A percentile compares a stretch with the other conserved stretches of the same genome.
phyloP scores from a whole-genome alignment of 1,140 invertebrate species.

The Kradibia gibbosae region DNA sequence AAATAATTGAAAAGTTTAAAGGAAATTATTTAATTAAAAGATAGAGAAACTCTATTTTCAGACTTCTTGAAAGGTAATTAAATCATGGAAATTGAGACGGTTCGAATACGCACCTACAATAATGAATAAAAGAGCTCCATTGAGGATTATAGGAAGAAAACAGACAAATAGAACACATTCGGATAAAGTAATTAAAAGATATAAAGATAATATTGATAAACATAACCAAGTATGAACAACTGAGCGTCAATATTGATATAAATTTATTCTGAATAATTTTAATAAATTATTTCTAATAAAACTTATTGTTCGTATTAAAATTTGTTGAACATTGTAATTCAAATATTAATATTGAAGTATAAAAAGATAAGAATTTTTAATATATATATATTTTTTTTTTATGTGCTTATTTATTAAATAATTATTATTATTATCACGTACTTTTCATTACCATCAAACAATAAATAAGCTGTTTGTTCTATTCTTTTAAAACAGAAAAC shows the following conservation, averaged over 20 bases:
- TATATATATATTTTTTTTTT: too few relatives aligned
- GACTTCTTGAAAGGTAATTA: background rate
- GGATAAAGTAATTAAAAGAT: background rate
- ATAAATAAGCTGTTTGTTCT: background rate
- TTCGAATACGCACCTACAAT: background rate
- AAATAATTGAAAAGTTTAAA: background rate
- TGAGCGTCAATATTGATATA: too few relatives aligned
- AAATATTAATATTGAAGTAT: too few relatives aligned
- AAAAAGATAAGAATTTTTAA: too few relatives aligned
- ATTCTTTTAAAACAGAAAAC: background rate
- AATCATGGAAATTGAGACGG: background rate
- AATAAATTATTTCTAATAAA: too few relatives aligned
- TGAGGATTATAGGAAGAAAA: background rate
- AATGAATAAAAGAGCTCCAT: background rate
- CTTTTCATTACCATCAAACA: background rate
- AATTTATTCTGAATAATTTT: too few relatives aligned
- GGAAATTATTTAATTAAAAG: background rate
- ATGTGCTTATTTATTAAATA: too few relatives aligned
- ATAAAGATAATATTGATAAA: background rate
- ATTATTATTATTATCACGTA: background rate
- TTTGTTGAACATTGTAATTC: too few relatives aligned
- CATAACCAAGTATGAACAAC: background rate
- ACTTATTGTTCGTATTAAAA: too few relatives aligned
- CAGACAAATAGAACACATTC: background rate
- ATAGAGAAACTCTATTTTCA: background rate